phyloP scores from a whole-genome alignment of 2,797 vertebrate genomes.

The Triplophysa yarkandensis region DNA sequence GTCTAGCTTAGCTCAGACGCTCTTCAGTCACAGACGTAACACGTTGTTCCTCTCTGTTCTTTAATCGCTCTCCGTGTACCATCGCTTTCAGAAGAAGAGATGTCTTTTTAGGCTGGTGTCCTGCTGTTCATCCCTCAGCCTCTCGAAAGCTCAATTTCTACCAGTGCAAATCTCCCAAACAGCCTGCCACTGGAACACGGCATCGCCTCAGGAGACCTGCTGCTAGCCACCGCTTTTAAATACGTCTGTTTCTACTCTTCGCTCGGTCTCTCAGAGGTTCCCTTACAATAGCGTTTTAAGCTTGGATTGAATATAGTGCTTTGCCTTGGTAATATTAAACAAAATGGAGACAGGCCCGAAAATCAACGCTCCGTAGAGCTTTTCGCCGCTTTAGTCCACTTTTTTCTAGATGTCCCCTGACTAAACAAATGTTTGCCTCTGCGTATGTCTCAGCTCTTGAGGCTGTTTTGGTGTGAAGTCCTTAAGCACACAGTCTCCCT shows the following conservation, averaged over 20 bases:
- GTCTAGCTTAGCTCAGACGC: not conserved
- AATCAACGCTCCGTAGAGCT: not conserved
- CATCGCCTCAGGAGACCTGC: constrained; percentile 23
- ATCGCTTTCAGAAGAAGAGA: constrained; percentile 33
- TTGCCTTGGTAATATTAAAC: not conserved
- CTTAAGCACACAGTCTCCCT: constrained; percentile 1
- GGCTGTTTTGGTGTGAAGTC: not conserved
- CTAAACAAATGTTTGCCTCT: constrained; percentile 1
- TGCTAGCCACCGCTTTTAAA: constrained; percentile 10
- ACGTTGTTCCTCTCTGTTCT: constrained; percentile 1
- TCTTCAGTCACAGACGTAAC: constrained; percentile 1
- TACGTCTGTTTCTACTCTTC: not conserved
- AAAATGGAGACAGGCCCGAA: not conserved
- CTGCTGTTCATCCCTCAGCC: constrained; percentile 28
- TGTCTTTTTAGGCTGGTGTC: constrained; percentile 28
- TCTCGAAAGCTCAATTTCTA: constrained; percentile 38
- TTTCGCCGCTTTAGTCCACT: constrained; percentile 1
- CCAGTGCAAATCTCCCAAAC: constrained; percentile 38
- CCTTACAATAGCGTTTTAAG: constrained; percentile 30
- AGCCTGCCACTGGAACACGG: constrained; percentile 22
- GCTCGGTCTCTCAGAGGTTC: constrained; percentile 21
- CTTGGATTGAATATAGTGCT: constrained; percentile 24
- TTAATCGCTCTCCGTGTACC: constrained; percentile 14
- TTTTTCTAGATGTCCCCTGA: not conserved
- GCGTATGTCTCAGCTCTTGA: not conserved